phyloP scores from a whole-genome alignment of 2,888 invertebrate genomes.

The Cryptus armator region DNA sequence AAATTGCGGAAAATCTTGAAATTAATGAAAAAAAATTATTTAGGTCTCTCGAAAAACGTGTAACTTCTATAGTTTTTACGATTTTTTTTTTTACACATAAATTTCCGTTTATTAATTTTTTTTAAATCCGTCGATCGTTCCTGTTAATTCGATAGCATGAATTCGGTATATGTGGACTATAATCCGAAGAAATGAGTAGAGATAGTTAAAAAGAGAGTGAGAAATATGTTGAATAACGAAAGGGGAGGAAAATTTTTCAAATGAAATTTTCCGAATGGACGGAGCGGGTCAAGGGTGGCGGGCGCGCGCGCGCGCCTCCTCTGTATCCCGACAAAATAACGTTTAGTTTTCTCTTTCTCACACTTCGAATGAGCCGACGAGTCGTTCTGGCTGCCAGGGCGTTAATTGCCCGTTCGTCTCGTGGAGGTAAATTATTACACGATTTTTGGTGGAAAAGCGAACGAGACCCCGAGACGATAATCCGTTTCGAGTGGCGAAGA shows the following conservation, averaged over 20 bases:
- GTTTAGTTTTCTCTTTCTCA: conserved; percentile 65
- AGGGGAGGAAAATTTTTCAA: conserved; percentile 26
- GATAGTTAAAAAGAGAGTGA: not conserved
- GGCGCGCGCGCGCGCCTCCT: conserved; percentile 49
- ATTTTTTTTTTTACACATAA: not conserved
- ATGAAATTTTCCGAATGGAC: conserved; percentile 37
- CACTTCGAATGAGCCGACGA: conserved; percentile 56
- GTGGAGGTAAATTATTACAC: conserved; percentile 66
- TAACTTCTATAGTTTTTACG: too few species aligned
- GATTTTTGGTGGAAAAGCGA: conserved; percentile 60
- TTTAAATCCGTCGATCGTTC: not conserved
- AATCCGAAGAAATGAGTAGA: not conserved
- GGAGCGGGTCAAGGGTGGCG: conserved; percentile 56
- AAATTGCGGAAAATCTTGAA: too few species aligned
- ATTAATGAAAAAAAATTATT: too few species aligned
- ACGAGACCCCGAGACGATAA: conserved; percentile 58
- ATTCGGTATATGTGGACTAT: not conserved
- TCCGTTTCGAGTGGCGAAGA: conserved; percentile 65
- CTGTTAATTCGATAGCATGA: not conserved
- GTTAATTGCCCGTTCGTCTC: conserved; percentile 60
- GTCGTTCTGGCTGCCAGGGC: conserved; percentile 43
- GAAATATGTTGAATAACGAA: too few species aligned
- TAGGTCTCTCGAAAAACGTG: too few species aligned
- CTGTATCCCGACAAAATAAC: conserved; percentile 48
- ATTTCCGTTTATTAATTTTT: not conserved